Percentiles rank a stretch among this genome's conserved stretches.
Evolutionary conservation across 2,113 vertebrate genomes (phyloP).

Genomic region (Nothobranchius kuhntae): DNA sequence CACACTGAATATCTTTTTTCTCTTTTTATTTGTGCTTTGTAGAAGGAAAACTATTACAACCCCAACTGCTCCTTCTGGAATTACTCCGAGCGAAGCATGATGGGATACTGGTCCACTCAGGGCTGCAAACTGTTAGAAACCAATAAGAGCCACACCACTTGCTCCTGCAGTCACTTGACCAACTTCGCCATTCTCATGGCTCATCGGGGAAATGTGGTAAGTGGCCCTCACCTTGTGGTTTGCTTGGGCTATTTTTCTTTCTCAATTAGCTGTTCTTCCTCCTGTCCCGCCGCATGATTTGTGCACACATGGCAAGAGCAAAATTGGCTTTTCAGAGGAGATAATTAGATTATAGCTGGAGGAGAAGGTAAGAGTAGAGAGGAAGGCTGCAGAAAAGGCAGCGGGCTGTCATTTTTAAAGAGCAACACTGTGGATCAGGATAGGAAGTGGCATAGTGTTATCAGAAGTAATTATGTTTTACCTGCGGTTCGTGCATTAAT

Average conservation of each 20-base stretch:
- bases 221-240: constrained; percentile 61
- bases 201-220: constrained; percentile 90
- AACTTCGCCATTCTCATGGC: constrained; percentile 99
- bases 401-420: constrained; percentile 60
- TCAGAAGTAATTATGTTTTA: constrained; percentile 73
- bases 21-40: constrained; percentile 61
- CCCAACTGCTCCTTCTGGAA: constrained; percentile 99
- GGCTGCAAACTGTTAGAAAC: constrained; percentile 95
- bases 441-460: constrained; percentile 46
- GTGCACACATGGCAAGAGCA: constrained; percentile 36
- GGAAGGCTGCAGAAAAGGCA: constrained; percentile 23
- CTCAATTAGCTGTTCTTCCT: constrained; percentile 38
- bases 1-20: not conserved
- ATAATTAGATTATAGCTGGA: constrained; percentile 65
- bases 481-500: constrained; percentile 70
- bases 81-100: constrained; percentile 98
- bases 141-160: constrained; percentile 96
- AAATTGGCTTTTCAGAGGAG: constrained; percentile 55
- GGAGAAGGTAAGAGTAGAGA: constrained; percentile 37
- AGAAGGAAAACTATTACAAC: constrained; percentile 98
- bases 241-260: constrained; percentile 28
- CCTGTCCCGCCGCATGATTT: constrained; percentile 42
- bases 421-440: constrained; percentile 56
- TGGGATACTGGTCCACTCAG: constrained; percentile 99
- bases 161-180: constrained; percentile 96